A percentile compares a stretch with the other conserved stretches of the same genome.
phyloP scores from a whole-genome alignment of 35 echinoderm and acorn worm genomes.

The Nesometra sesokonis region DNA sequence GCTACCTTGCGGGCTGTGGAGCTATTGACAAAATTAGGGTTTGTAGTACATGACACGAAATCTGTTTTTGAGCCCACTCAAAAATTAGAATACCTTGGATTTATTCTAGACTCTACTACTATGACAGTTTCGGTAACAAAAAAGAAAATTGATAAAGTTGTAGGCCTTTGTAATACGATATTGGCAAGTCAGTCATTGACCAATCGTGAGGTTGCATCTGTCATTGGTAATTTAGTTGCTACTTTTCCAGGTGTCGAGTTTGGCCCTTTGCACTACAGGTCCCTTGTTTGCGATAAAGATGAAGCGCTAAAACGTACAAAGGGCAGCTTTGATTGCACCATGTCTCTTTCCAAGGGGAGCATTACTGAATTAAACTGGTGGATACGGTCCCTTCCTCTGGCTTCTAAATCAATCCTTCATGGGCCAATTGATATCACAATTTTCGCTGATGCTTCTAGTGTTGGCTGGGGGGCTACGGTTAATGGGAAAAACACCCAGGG shows the following conservation, averaged over 20 bases:
- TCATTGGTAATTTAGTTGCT: slow-evolving; percentile 11
- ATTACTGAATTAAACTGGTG: slow-evolving; percentile 5
- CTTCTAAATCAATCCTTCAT: background rate
- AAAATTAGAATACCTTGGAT: background rate
- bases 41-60: background rate
- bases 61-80: background rate
- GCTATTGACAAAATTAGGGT: slow-evolving; percentile 1
- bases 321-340: slow-evolving; percentile 8
- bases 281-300: slow-evolving; percentile 2
- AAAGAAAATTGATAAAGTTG: background rate
- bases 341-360: background rate
- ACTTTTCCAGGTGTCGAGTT: slow-evolving; percentile 11
- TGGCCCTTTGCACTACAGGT: slow-evolving; percentile 21
- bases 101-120: background rate
- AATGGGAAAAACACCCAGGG: background rate
- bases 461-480: slow-evolving; percentile 5
- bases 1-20: background rate
- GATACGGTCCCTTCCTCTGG: background rate
- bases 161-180: background rate
- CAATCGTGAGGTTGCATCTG: background rate
- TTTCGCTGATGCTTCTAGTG: background rate
- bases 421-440: background rate
- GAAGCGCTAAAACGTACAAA: background rate
- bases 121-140: background rate
- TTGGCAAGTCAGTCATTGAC: background rate